Evolutionary conservation across 2,113 vertebrate genomes (phyloP), one percentile per base, ranked within the genome.

Genomic region (Nyctereutes procyonoides): DNA sequence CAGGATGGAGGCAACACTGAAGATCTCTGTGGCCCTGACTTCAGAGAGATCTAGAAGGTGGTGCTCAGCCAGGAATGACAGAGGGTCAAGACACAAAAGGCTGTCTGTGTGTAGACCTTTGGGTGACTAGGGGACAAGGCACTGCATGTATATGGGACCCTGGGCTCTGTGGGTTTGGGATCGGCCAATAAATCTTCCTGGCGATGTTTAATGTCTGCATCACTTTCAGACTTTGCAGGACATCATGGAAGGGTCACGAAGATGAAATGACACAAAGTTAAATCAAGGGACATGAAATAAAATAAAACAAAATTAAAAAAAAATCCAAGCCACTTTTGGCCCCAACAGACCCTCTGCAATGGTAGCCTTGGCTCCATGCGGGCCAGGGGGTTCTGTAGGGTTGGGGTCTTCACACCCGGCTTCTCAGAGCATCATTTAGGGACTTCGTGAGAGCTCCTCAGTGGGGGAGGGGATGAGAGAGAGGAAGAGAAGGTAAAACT

Each of bases 71-170:
- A 58, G 10, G 32, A 20, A 85, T 6, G 32, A 11, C 9, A 15
- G 56, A n/a, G 53, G 48, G 24, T 58, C 14, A 24, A 84, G 55
- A 58, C 38, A 82, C 14, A 51, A 63, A 58, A 77, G n/a, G 12
- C 7, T 13, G 3, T 19, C 30, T 53, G 35, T n/a, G 19, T 17
- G 43, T 5, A 28, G 60, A 22, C 32, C 5, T 0, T 8, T 2
- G 22, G 30, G 43, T 67, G 48, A n/a, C 24, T 58, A 0, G 11
- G 14, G 81, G 53, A 30, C 43, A 92, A 38, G 43, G 19, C 51
- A 12, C 17, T 24, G 30, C 60, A 67, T 77, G 11, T 60, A 17
- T 17, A 0, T 69, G 77, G 22, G 16, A 28, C 55, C 20, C 28
- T 38, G 65, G 65, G 55, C 58, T 67, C 20, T 6, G 43, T 28